Conservation (phyloP, 2,888 invertebrate species). For the Brachyptera putata region DNA sequence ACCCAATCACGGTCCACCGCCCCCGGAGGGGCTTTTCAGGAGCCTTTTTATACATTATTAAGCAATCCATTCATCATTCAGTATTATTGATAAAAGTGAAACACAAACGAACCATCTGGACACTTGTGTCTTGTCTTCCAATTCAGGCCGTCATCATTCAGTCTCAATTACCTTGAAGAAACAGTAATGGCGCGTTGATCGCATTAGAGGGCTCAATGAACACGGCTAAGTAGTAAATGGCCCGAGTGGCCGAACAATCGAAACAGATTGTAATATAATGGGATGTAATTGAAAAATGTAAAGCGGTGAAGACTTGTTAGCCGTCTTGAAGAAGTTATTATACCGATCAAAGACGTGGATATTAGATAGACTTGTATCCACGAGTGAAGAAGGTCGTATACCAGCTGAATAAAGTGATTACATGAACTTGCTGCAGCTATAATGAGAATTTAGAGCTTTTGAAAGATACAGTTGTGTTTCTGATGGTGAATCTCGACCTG, state of each 20-base stretch:
- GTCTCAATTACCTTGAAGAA: slow-evolving; percentile 5
- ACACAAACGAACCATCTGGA: neutral
- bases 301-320: too few relatives aligned
- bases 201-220: slow-evolving; percentile 9
- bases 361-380: too few relatives aligned
- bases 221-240: slow-evolving; percentile 15
- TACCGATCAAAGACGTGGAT: too few relatives aligned
- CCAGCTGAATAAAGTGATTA: too few relatives aligned
- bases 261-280: slow-evolving; percentile 10
- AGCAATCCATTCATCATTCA: neutral
- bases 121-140: neutral
- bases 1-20: too few relatives aligned
- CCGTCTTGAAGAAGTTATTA: too few relatives aligned
- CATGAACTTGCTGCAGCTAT: too few relatives aligned
- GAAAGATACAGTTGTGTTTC: too few relatives aligned
- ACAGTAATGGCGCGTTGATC: slow-evolving; percentile 3
- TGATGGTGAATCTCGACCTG: too few relatives aligned
- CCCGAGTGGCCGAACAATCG: neutral
- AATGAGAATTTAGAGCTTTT: too few relatives aligned
- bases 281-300: neutral
- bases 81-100: neutral
- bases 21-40: neutral
- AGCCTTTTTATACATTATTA: too few relatives aligned
- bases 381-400: too few relatives aligned
- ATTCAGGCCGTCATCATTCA: slow-evolving; percentile 5